These are phyloP conservation scores for Dendrocopos noguchii DNA, from an alignment of 2,113 vertebrate genomes.

Conservation along the genomic window DNA sequence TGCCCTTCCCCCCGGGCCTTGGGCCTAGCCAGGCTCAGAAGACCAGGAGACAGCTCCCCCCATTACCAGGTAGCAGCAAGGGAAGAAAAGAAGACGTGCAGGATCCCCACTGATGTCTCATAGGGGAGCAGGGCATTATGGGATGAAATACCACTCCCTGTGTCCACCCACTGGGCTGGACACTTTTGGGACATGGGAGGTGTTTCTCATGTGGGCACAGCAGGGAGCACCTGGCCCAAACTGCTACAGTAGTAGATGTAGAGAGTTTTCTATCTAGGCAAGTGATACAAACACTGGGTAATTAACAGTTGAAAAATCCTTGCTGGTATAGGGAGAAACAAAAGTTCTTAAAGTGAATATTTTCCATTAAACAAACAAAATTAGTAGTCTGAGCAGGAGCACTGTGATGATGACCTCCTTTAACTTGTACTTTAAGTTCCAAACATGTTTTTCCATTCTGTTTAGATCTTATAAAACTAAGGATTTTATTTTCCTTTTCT, in stretches of 20 bases:
- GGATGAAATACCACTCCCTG: too few species aligned
- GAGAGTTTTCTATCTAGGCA: neutral
- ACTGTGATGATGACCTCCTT: neutral
- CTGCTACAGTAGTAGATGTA: neutral
- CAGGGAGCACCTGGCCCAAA: too few species aligned
- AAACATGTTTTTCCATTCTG: neutral
- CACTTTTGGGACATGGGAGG: too few species aligned
- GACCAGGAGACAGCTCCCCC: too few species aligned
- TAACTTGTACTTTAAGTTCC: neutral
- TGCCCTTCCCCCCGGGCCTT: too few species aligned
- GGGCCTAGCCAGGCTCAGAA: too few species aligned
- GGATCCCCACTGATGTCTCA: too few species aligned
- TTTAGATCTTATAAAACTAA: neutral
- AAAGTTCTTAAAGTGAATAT: neutral
- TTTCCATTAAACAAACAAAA: neutral
- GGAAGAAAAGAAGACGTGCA: too few species aligned
- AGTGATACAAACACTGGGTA: neutral
- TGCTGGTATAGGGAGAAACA: neutral
- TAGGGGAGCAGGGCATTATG: too few species aligned
- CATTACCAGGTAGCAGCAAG: too few species aligned
- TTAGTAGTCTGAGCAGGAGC: neutral
- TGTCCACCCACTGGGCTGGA: too few species aligned
- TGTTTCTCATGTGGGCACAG: too few species aligned
- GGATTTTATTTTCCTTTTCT: neutral
- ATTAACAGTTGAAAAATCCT: neutral